Conservation (phyloP, 1,140 invertebrate genomes). For the Pseudomyrmex cubaensis region DNA sequence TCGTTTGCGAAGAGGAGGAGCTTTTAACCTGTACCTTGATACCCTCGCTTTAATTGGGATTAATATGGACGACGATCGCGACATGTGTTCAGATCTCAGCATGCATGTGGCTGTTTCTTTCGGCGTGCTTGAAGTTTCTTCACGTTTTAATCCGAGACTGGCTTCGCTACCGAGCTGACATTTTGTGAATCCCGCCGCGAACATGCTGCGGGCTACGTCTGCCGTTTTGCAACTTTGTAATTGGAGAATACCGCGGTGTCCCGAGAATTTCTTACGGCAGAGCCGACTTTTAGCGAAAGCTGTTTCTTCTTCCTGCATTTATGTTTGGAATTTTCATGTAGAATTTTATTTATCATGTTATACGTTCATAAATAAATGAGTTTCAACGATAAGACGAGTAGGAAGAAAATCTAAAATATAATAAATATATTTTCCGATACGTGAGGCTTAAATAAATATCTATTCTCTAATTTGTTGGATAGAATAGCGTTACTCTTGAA, state of each 20-base stretch:
- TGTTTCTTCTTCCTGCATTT: neutral
- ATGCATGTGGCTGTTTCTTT: too few relatives aligned
- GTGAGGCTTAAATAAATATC: too few relatives aligned
- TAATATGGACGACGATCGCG: slow-evolving; percentile 61
- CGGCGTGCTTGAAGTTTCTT: slow-evolving; percentile 59
- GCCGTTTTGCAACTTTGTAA: slow-evolving; percentile 39
- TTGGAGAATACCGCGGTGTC: neutral
- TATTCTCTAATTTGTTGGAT: too few relatives aligned
- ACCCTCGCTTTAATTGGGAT: slow-evolving; percentile 70
- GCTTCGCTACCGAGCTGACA: slow-evolving; percentile 23
- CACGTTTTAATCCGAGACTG: slow-evolving; percentile 65
- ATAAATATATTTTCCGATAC: too few relatives aligned
- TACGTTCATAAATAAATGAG: too few relatives aligned
- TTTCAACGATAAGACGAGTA: too few relatives aligned
- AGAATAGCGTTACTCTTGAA: too few relatives aligned
- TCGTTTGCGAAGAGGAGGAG: slow-evolving; percentile 20
- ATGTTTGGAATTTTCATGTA: neutral
- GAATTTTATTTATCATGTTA: too few relatives aligned
- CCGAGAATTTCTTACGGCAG: slow-evolving; percentile 16
- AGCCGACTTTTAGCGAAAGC: neutral
- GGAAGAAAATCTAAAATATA: too few relatives aligned
- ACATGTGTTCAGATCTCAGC: slow-evolving; percentile 35
- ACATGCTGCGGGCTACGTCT: neutral
- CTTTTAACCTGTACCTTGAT: slow-evolving; percentile 22
- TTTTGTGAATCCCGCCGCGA: slow-evolving; percentile 31